Conservation (phyloP, 2,797 vertebrate species). For the Etheostoma nigrum region DNA sequence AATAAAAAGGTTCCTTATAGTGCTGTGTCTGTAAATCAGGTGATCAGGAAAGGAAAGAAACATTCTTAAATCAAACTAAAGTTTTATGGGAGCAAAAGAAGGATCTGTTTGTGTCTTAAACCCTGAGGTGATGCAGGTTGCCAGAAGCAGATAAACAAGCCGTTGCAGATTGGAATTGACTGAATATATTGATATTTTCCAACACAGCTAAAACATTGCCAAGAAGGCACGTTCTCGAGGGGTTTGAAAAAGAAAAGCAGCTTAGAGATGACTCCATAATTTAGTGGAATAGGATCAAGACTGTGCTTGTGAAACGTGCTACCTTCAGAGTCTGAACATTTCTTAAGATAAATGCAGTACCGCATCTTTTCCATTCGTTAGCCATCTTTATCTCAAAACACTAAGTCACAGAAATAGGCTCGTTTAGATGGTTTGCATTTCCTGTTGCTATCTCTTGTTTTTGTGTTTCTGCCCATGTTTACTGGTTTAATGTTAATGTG, state of each 20-base stretch:
- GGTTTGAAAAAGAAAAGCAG: conserved; percentile 29
- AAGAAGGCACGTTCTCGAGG: conserved; percentile 22
- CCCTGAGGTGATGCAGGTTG: background rate
- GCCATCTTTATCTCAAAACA: background rate
- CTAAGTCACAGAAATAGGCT: background rate
- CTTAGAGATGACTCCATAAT: conserved; percentile 20
- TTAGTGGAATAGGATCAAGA: conserved; percentile 14
- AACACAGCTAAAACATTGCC: background rate
- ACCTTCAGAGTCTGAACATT: background rate
- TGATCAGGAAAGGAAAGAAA: background rate
- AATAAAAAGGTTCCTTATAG: background rate
- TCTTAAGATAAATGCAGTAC: too few relatives aligned
- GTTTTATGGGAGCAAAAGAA: background rate
- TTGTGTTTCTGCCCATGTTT: background rate
- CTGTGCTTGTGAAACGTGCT: background rate
- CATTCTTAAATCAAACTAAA: conserved; percentile 9
- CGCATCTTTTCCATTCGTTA: background rate
- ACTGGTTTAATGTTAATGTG: background rate
- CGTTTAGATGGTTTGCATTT: background rate
- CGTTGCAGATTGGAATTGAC: conserved; percentile 46
- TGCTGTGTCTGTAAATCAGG: background rate
- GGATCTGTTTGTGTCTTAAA: conserved; percentile 10
- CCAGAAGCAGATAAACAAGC: conserved; percentile 36
- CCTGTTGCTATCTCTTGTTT: background rate
- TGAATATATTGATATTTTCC: conserved; percentile 54